Percentiles rank a stretch among this genome's conserved stretches.
Conservation (phyloP, 2,797 vertebrate genomes). For the Limosa lapponica region DNA sequence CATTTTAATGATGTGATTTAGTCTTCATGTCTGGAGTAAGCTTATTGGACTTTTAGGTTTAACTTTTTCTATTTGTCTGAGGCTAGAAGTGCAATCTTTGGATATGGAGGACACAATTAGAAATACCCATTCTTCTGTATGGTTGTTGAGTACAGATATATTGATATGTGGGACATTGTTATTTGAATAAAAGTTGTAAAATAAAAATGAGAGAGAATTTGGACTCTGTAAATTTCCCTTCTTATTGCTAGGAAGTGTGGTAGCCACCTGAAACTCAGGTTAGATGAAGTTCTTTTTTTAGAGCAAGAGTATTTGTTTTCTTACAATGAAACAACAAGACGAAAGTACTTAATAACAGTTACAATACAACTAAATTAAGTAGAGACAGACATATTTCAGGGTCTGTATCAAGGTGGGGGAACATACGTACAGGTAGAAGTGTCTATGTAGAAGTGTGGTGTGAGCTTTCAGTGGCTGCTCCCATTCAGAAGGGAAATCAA, state of each 20-base stretch:
- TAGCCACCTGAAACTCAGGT: neutral
- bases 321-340: neutral
- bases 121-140: neutral
- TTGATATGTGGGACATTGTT: neutral
- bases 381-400: neutral
- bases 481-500: neutral
- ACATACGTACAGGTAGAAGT: neutral
- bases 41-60: neutral
- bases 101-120: neutral
- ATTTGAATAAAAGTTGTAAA: neutral
- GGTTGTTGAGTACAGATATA: neutral
- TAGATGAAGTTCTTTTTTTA: neutral
- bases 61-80: neutral
- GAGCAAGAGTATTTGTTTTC: neutral
- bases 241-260: neutral
- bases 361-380: neutral
- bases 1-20: neutral
- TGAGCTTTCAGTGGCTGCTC: neutral
- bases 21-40: neutral
- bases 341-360: neutral
- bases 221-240: neutral
- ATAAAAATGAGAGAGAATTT: neutral
- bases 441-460: fast-evolving
- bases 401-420: neutral
- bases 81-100: neutral